phyloP scores from a whole-genome alignment of 2,888 invertebrate genomes.

The Odontocolon sp. region DNA sequence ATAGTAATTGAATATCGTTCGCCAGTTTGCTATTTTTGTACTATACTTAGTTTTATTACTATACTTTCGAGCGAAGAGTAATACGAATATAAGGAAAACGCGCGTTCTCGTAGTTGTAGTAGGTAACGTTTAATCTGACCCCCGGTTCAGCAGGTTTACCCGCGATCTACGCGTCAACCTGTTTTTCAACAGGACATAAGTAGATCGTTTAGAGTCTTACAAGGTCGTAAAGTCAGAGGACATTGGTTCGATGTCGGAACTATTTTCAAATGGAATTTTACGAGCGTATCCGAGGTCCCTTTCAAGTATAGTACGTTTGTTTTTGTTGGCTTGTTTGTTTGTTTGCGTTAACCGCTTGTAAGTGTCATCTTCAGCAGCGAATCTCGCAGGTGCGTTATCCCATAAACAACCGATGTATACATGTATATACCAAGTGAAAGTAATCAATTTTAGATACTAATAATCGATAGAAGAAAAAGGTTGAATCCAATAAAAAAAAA shows the following conservation, averaged over 20 bases:
- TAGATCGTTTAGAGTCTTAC: conserved; percentile 59
- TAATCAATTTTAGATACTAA: conserved; percentile 34
- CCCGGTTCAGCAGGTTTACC: conserved; percentile 52
- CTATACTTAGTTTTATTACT: no score
- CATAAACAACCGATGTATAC: no score
- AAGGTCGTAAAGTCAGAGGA: conserved; percentile 57
- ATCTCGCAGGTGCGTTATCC: not conserved
- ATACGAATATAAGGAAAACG: no score
- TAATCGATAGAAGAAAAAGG: not conserved
- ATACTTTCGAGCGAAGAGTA: no score
- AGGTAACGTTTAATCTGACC: no score
- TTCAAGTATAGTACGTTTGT: conserved; percentile 11
- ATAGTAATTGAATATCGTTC: no score
- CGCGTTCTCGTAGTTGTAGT: no score
- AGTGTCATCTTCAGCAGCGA: conserved; percentile 13
- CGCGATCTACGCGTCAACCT: conserved; percentile 50
- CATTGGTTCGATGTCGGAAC: conserved; percentile 50
- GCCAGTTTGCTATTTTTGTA: no score
- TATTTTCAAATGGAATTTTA: conserved; percentile 55
- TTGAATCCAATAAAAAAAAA: no score
- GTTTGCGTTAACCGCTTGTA: conserved; percentile 18
- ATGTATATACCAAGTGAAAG: no score
- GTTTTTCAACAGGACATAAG: conserved; percentile 47
- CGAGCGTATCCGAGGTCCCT: conserved; percentile 22
- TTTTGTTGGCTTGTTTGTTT: conserved; percentile 11